Base-by-base conservation (phyloP, 1,140 invertebrate genomes). In the Oryzaephilus surinamensis region DNA sequence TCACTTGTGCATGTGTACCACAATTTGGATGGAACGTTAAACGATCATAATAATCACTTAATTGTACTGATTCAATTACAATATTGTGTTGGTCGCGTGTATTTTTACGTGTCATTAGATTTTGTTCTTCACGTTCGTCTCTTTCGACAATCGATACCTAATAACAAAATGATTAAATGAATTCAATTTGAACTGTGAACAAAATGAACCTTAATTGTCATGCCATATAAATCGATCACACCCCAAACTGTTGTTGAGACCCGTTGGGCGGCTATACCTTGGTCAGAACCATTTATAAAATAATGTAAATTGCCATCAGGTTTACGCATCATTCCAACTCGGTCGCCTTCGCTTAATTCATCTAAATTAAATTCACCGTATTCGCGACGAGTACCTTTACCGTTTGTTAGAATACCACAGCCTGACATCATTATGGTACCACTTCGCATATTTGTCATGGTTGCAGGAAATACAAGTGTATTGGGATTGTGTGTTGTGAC, bases 351-450 rank as follows among this genome's bases (percentile, higher is more conserved):
- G 52, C 81, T 75, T 1, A 96, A 66, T 65, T 96, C 89, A 66
- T 97, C 92, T 35, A 97, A 69, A 66, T 96, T 96, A 51, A 89
- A 93, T 64, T 92, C 80, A 0, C 90, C 91, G 64, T 97, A 96
- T 60, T 95, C 89, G 18, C 87, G 71, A 40, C 86, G 76, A 2
- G 85, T 92, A 3, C 89, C 90, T 65, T 94, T 91, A 2, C 91
- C 91, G 64, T 95, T 95, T 5, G 89, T 85, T 3, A 95, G 65
- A 49, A 97, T 94, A 23, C 91, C 91, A 67, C 87, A 91, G 1
- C 92, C 91, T 21, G 89, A 94, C 90, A 97, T 95, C 86, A 97
- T 95, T 3, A 91, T 91, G 2, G 91, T 95, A 1, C 92, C 91
- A 10, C 84, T 85, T 38, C 89, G 74, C 81, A 97, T 86, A 62